Evolutionary conservation across 2,888 invertebrate species (phyloP), one percentile per base, ranked within the genome.

Genomic region (Cataglyphis cursor): DNA sequence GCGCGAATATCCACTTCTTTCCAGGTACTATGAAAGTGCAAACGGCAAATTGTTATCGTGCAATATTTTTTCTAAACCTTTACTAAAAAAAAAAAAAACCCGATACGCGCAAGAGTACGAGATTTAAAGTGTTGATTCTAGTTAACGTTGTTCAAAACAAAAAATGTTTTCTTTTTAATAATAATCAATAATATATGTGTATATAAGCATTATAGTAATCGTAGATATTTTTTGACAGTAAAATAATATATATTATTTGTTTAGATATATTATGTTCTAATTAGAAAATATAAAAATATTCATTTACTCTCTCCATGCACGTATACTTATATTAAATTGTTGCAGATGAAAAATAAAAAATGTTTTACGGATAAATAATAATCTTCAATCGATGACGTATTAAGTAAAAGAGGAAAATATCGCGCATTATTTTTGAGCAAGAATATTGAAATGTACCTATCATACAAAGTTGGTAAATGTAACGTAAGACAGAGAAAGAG

Each of bases 1-100:
- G 73, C 61, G 73, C 74, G 51, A 70, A 80, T 70, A 80, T 70
- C 48, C 61, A 51, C 61, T 57, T 68, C 81, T 76, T 80, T 61
- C 84, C 59, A 81, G 62, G 59, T 66, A 81, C 51, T 51, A 12
- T 12, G 35, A 64, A 73, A 62, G 54, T 68, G 59, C 73, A 70
- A 80, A 61, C 44, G 28, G 54, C 41, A 38, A 70, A 70, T 24
- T 64, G 41, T 44, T n/a, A 48, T 35, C 31, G 61, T 21, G 61
- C 74, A 41, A 24, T 44, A 24, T 44, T 62, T 41, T 28, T 51
- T 38, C 3, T 24, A 24, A 24, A 61, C 48, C 51, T 15, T 31
- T 0, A 6, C n/a, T 24, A 54, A 35, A 41, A 38, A 62, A 44
- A 54, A 74, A 6, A 31, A 6, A 31, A 31, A 31, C 72, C 18